These are phyloP conservation scores for Pycnomerus fuliginosus DNA, from an alignment of 2,888 invertebrate genomes.

Conservation along the genomic window DNA sequence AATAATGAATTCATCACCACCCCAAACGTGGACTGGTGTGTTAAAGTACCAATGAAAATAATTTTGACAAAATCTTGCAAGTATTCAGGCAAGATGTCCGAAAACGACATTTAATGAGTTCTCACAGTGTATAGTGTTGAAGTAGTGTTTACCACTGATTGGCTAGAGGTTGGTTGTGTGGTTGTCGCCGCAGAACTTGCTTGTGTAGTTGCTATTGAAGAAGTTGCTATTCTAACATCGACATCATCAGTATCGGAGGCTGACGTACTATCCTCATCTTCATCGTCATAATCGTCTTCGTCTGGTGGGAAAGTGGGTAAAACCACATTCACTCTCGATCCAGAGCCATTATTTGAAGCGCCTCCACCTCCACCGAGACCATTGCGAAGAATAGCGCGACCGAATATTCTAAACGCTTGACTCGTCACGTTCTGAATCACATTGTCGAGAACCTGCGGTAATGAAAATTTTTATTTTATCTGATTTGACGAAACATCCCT, in stretches of 20 bases:
- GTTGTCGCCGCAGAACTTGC: background rate
- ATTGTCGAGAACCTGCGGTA: conserved; percentile 68
- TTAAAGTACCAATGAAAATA: conserved; percentile 3
- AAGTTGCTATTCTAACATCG: conserved; percentile 13
- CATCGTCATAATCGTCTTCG: conserved; percentile 61
- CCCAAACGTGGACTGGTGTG: too few relatives aligned
- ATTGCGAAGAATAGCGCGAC: conserved; percentile 67
- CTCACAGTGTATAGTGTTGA: conserved; percentile 39
- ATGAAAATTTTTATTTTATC: conserved; percentile 34
- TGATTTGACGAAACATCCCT: conserved; percentile 2
- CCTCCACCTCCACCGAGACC: conserved; percentile 56
- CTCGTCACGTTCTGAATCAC: conserved; percentile 74
- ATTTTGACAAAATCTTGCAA: conserved; percentile 22
- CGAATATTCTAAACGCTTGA: conserved; percentile 72
- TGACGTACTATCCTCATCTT: conserved; percentile 33
- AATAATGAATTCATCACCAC: too few relatives aligned
- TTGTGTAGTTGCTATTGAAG: background rate
- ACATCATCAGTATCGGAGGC: conserved; percentile 8
- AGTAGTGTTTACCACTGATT: conserved; percentile 24
- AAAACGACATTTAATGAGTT: conserved; percentile 16
- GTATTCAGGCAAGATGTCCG: conserved; percentile 35
- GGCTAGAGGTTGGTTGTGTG: conserved; percentile 12
- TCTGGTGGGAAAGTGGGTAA: conserved; percentile 69
- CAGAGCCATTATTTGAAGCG: conserved; percentile 52
- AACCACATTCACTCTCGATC: conserved; percentile 61